phyloP scores from a whole-genome alignment of 2,797 vertebrate genomes.

The Cirrhinus mrigala region DNA sequence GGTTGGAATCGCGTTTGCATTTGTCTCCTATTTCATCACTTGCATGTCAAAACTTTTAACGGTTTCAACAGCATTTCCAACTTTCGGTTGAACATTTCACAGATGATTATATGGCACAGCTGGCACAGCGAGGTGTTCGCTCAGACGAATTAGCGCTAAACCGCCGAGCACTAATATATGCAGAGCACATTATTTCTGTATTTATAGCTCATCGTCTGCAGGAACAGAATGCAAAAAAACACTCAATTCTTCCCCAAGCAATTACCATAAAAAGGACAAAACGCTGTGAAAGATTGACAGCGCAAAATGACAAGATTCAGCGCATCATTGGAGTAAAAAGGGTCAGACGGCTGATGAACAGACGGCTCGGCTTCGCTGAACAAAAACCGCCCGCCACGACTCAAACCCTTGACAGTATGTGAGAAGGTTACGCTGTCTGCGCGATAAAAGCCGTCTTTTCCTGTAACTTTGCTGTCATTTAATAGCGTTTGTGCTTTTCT shows the following conservation, averaged over 20 bases:
- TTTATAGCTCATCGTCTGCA: slow-evolving; percentile 26
- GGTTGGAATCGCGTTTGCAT: background rate
- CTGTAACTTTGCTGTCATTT: slow-evolving; percentile 61
- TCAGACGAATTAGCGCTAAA: slow-evolving; percentile 34
- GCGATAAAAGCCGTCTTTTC: slow-evolving; percentile 56
- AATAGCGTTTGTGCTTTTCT: slow-evolving; percentile 42
- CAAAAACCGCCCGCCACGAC: slow-evolving; percentile 53
- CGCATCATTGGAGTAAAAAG: slow-evolving; percentile 20
- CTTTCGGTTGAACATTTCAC: background rate
- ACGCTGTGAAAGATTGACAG: slow-evolving; percentile 40
- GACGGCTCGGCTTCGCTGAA: slow-evolving; percentile 48
- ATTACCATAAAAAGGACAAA: slow-evolving; percentile 52
- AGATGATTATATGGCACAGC: slow-evolving; percentile 31
- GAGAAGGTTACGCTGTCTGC: slow-evolving; percentile 45
- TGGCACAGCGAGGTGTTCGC: slow-evolving; percentile 34
- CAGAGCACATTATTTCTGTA: slow-evolving; percentile 17
- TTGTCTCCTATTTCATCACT: background rate
- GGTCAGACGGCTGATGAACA: slow-evolving; percentile 29
- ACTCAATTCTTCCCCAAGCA: slow-evolving; percentile 38
- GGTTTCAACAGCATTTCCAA: slow-evolving; percentile 22
- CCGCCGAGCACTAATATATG: slow-evolving; percentile 10
- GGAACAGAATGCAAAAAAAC: slow-evolving; percentile 23
- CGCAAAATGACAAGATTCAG: slow-evolving; percentile 39
- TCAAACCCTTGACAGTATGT: slow-evolving; percentile 44
- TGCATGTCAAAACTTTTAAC: slow-evolving; percentile 5